A percentile compares a stretch with the other conserved stretches of the same genome.
These are phyloP conservation scores for Caradrina kadenii DNA, from an alignment of 2,888 invertebrate species.

Conservation along the genomic window DNA sequence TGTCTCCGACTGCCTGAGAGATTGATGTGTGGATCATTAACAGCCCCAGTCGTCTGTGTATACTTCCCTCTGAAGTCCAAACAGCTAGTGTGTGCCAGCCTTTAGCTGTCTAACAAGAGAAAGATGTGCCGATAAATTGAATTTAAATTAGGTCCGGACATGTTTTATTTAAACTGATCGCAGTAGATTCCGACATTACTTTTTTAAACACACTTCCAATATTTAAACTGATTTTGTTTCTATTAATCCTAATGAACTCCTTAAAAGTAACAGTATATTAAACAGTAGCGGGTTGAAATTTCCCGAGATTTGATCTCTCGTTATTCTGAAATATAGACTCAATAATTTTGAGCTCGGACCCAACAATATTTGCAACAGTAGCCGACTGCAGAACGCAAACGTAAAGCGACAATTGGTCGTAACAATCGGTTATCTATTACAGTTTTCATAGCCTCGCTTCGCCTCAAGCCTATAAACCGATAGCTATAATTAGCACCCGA, in stretches of 20 bases:
- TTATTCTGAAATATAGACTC: slow-evolving; percentile 45
- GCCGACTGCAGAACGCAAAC: slow-evolving; percentile 29
- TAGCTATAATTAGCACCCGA: slow-evolving; percentile 64
- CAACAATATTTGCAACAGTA: slow-evolving; percentile 51
- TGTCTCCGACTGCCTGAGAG: slow-evolving; percentile 41
- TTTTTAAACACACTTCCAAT: slow-evolving; percentile 8
- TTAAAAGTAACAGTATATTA: slow-evolving; percentile 17
- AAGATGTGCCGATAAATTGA: slow-evolving; percentile 56
- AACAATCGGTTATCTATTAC: slow-evolving; percentile 57
- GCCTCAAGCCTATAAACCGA: slow-evolving; percentile 50
- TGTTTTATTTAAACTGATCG: slow-evolving; percentile 39
- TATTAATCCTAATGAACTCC: slow-evolving; percentile 15
- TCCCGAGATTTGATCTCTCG: slow-evolving; percentile 41
- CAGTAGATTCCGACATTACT: not conserved
- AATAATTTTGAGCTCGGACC: slow-evolving; percentile 45
- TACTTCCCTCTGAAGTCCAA: slow-evolving; percentile 34
- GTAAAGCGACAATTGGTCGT: slow-evolving; percentile 50
- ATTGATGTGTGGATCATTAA: slow-evolving; percentile 61
- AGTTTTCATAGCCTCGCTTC: slow-evolving; percentile 55
- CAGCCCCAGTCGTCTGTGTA: slow-evolving; percentile 40
- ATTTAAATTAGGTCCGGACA: slow-evolving; percentile 46
- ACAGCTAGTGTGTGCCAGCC: slow-evolving; percentile 31
- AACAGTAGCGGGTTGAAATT: slow-evolving; percentile 28
- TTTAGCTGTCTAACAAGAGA: slow-evolving; percentile 50
- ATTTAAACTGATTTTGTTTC: not conserved